Percentiles rank a stretch among this genome's conserved stretches.
Conservation (phyloP, 2,113 vertebrate species). For the Seriola rivoliana region DNA sequence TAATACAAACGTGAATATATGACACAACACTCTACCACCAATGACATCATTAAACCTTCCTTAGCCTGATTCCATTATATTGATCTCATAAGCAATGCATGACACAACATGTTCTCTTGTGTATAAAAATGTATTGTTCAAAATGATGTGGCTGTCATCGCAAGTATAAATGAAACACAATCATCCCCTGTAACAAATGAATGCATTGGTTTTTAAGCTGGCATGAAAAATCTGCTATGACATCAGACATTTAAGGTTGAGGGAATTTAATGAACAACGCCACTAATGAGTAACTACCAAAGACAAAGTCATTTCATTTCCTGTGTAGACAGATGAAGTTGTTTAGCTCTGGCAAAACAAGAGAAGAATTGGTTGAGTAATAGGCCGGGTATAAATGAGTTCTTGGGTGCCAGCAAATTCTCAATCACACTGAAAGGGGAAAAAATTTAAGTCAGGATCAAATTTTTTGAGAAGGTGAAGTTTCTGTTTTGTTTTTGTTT, state of each 20-base stretch:
- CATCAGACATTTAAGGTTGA: neutral
- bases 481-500: neutral
- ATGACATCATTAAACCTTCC: no score
- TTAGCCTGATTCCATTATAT: no score
- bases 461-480: neutral
- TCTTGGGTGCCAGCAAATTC: neutral
- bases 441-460: neutral
- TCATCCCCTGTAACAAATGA: neutral
- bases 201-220: neutral
- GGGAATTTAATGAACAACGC: conserved; percentile 8
- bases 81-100: no score
- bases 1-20: neutral
- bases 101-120: neutral
- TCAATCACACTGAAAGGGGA: neutral
- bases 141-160: neutral
- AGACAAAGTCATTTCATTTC: conserved; percentile 14
- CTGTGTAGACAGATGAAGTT: conserved; percentile 11
- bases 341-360: neutral
- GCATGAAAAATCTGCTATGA: neutral
- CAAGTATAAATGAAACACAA: neutral
- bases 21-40: neutral
- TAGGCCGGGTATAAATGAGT: neutral
- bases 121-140: neutral
- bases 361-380: conserved; percentile 35
- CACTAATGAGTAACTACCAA: conserved; percentile 19